These are phyloP conservation scores for Mya arenaria DNA, from an alignment of 1,140 invertebrate genomes.

Conservation along the genomic window DNA sequence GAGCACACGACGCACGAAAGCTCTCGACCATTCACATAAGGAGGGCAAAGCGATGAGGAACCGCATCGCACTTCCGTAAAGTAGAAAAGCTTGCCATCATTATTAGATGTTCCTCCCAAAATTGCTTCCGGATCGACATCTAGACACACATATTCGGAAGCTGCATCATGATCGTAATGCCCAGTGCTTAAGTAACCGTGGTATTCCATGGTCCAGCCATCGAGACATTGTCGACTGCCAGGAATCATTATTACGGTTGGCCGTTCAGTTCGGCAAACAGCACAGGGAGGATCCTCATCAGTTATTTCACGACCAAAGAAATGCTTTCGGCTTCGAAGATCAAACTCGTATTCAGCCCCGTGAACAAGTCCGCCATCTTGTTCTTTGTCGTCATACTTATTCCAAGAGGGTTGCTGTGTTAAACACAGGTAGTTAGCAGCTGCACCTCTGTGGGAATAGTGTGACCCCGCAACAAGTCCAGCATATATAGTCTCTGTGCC, in stretches of 20 bases:
- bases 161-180: conserved; percentile 1
- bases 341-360: background rate
- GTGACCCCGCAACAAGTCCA: background rate
- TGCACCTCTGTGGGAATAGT: background rate
- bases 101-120: background rate
- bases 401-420: background rate
- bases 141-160: conserved; percentile 41
- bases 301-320: background rate
- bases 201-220: conserved; percentile 61
- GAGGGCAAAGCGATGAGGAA: background rate
- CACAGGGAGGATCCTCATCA: conserved; percentile 55
- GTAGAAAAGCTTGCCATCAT: conserved; percentile 42
- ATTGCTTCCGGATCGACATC: conserved; percentile 32
- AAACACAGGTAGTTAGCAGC: background rate
- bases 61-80: conserved; percentile 47
- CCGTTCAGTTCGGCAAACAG: conserved; percentile 26
- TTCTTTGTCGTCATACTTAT: background rate
- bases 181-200: conserved; percentile 59
- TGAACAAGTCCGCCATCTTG: background rate
- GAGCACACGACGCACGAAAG: conserved; percentile 7
- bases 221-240: conserved; percentile 55
- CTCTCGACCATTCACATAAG: conserved; percentile 10
- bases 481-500: background rate
- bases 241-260: conserved; percentile 61
- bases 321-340: no score